A percentile compares a stretch with the other conserved stretches of the same genome.
Conservation (phyloP, 2,113 vertebrate species). For the Oenanthe oenanthe region DNA sequence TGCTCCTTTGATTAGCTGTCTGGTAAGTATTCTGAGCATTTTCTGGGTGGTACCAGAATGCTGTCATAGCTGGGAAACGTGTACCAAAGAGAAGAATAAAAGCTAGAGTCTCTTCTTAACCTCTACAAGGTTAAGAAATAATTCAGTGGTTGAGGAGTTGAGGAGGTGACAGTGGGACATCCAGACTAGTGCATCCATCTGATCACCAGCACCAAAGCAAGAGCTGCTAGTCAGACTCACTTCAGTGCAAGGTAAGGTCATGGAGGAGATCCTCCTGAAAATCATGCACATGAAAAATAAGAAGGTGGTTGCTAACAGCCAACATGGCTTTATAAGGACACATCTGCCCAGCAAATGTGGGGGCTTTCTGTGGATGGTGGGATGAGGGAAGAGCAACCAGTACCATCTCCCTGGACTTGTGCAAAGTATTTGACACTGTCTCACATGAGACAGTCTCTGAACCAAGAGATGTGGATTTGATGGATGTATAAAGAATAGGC, state of each 20-base stretch:
- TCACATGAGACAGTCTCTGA: accelerated
- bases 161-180: not conserved
- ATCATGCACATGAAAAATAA: not conserved
- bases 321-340: not conserved
- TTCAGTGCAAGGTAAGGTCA: not conserved
- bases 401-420: not conserved
- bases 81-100: not conserved
- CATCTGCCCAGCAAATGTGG: not conserved
- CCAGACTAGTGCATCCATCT: not conserved
- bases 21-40: not conserved
- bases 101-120: not conserved
- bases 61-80: not conserved
- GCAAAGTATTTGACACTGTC: not conserved
- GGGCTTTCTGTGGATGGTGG: not conserved
- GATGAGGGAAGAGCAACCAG: not conserved
- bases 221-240: not conserved
- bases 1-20: not conserved
- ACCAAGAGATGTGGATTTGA: not conserved
- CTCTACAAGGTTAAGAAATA: not conserved
- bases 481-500: not conserved
- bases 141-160: not conserved
- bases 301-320: not conserved
- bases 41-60: not conserved
- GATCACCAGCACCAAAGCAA: not conserved
- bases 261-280: not conserved